Base-by-base conservation (phyloP, 2,888 invertebrate genomes). In the Mellilla xanthometata region DNA sequence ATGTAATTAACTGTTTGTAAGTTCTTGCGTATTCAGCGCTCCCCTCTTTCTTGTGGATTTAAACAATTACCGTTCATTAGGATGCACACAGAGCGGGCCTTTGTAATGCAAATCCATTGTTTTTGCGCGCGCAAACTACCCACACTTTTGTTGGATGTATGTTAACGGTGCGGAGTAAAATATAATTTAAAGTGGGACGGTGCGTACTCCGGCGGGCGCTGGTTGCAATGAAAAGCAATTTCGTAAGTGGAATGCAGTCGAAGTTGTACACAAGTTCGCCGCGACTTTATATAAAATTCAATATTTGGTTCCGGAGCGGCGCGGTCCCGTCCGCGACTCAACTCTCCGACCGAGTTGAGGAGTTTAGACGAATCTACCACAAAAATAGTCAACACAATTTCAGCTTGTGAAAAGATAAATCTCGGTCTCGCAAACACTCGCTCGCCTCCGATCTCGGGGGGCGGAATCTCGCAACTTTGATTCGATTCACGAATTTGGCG, bases 21-120 rank as follows among this genome's bases (percentile, higher is more conserved):
- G 63, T 67, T 62, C 65, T 69, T 65, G 65, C 62, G 63, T 67
- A 67, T 65, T 68, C 68, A 40, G 50, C 56, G 56, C 54, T 59
- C 50, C 52, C 59, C 62, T 60, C 66, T 68, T 75, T 72, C 76
- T 79, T 79, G 82, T 77, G 72, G 76, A 72, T 76, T 80, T 73
- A 73, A 79, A 79, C 81, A 80, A 82, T 83, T 83, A 81, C 65
- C 65, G 74, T 81, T 81, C 76, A 76, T 82, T 79, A 81, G 74
- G 71, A 76, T 72, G 77, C 77, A 70, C 68, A 67, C 62, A 58
- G 55, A 58, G 57, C 60, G 49, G 52, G 76, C 68, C 71, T 78
- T 81, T 82, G 78, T 77, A 68, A 81, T 80, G 82, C 75, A 80
- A 79, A 80, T 76, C 61, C 71, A 68, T 74, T 76, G 81, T 80